Evolutionary conservation across 2,113 vertebrate genomes (phyloP).

Genomic region (Diglossa brunneiventris): DNA sequence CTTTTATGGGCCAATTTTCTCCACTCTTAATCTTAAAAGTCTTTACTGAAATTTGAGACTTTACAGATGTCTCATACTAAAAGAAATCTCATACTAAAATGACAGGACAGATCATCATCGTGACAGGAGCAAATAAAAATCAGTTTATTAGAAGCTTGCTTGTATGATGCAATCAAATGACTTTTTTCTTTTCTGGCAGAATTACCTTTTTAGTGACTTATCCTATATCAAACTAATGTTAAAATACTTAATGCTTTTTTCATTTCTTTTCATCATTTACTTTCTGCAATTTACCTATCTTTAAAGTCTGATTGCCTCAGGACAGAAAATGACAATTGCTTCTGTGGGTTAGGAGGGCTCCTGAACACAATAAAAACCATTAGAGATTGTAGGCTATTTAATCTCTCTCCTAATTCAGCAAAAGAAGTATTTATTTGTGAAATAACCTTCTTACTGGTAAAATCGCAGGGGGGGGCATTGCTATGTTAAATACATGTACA

Average conservation of each 20-base stretch:
- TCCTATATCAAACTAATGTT: background rate
- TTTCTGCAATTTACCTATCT: background rate
- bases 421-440: background rate
- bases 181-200: background rate
- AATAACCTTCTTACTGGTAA: background rate
- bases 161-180: background rate
- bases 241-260: background rate
- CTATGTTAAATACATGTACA: background rate
- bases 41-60: background rate
- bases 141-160: background rate
- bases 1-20: background rate
- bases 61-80: background rate
- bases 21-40: background rate
- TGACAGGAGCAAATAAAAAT: background rate
- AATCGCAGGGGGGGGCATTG: background rate
- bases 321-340: background rate
- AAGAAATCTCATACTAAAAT: background rate
- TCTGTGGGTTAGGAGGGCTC: background rate
- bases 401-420: background rate
- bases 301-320: background rate
- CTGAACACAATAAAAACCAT: background rate
- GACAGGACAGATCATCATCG: background rate
- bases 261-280: background rate
- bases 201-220: background rate
- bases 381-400: background rate